Conservation (phyloP, 2,797 vertebrate genomes). For the Eulemur coronatus region DNA sequence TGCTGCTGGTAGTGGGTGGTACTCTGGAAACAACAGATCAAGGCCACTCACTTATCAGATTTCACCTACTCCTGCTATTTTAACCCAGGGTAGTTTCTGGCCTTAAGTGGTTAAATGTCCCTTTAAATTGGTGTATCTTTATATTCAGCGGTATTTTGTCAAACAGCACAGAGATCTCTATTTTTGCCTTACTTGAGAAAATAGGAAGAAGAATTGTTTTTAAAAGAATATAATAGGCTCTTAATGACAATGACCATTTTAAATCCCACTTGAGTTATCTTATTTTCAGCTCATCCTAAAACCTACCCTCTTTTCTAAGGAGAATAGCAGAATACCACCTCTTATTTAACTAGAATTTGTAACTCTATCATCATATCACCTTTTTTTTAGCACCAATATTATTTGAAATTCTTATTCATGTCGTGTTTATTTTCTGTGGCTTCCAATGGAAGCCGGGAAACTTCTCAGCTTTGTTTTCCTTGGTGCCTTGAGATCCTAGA, state of each 20-base stretch:
- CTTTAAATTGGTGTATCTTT: background rate
- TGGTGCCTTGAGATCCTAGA: background rate
- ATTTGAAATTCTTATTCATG: background rate
- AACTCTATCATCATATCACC: background rate
- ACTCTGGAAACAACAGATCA: background rate
- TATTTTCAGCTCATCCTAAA: background rate
- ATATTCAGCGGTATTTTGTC: background rate
- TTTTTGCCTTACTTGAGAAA: background rate
- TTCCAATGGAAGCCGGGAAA: background rate
- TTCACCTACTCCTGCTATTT: background rate
- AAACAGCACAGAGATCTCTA: background rate
- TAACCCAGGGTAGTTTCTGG: background rate
- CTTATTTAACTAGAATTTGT: background rate
- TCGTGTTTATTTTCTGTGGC: background rate
- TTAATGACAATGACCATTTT: background rate
- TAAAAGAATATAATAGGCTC: background rate
- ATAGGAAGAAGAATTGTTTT: background rate
- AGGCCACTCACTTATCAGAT: background rate
- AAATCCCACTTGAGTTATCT: background rate
- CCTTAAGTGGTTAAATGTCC: background rate
- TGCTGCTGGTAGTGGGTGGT: background rate
- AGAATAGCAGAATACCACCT: background rate
- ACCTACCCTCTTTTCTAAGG: background rate
- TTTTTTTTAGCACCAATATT: background rate
- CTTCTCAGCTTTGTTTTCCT: background rate